Evolutionary conservation across 64 coral and sea anemone genomes (phyloP).

Genomic region (Platygyra sinensis): DNA sequence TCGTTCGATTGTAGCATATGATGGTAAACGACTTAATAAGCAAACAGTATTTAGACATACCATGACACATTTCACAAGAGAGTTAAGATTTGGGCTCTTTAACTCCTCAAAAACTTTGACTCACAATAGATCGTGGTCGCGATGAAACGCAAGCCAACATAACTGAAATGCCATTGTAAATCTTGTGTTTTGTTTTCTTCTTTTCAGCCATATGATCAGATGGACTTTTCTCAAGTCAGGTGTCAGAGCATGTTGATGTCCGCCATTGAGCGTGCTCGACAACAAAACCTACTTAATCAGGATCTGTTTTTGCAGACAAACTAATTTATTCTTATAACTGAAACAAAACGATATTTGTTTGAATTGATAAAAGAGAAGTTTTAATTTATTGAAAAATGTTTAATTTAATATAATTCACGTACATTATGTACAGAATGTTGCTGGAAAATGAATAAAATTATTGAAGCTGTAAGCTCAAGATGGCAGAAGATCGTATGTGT

Average conservation of each 20-base stretch:
- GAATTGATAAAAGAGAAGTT: constrained; percentile 4
- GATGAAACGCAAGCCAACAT: not conserved
- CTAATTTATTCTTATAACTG: constrained; percentile 35
- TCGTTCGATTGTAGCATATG: no score
- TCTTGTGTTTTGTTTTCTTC: not conserved
- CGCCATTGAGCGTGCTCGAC: constrained; percentile 83
- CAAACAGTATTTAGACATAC: no score
- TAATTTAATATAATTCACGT: constrained; percentile 43
- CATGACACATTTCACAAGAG: no score
- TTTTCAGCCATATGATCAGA: constrained; percentile 92
- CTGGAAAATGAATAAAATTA: constrained; percentile 25
- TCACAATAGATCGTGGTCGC: no score
- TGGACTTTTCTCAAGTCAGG: constrained; percentile 89
- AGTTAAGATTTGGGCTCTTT: no score
- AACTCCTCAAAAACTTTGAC: no score
- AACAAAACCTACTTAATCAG: constrained; percentile 89
- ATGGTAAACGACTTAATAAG: no score
- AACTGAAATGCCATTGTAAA: not conserved
- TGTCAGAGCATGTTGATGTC: constrained; percentile 95
- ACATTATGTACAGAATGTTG: constrained; percentile 16
- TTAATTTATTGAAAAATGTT: constrained; percentile 36
- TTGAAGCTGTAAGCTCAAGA: not conserved
- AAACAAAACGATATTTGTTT: not conserved
- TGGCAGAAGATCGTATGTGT: not conserved
- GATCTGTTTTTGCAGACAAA: constrained; percentile 93